phyloP scores from a whole-genome alignment of 2,888 invertebrate species.

The Eurois occulta region DNA sequence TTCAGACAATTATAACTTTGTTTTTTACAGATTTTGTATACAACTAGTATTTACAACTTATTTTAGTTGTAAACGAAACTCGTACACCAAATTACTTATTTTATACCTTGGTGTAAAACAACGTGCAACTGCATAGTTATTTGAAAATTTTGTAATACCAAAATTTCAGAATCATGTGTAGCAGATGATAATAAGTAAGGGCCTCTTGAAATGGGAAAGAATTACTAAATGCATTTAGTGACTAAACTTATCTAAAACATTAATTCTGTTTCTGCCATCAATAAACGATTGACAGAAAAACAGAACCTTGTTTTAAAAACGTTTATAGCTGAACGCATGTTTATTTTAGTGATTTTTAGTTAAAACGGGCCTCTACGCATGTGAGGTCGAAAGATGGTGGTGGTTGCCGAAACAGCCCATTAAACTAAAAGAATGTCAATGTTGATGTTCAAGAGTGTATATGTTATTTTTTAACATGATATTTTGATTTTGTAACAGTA shows the following conservation, averaged over 20 bases:
- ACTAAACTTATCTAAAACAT: neutral
- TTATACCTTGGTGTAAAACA: neutral
- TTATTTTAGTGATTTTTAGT: neutral
- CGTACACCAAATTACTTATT: neutral
- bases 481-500: neutral
- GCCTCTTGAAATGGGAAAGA: neutral
- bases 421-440: slow-evolving; percentile 3
- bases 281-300: neutral
- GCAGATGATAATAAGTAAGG: too few species aligned
- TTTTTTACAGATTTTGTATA: neutral
- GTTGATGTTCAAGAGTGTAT: slow-evolving; percentile 26
- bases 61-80: neutral
- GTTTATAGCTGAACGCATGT: neutral
- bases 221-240: neutral
- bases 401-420: neutral
- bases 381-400: neutral
- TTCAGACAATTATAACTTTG: neutral
- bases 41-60: neutral
- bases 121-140: neutral
- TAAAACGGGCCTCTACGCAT: neutral
- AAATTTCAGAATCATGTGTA: neutral
- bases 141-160: neutral
- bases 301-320: neutral
- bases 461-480: slow-evolving; percentile 14
- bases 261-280: neutral